A percentile compares a stretch with the other conserved stretches of the same genome.
Conservation (phyloP, 2,113 vertebrate species). For the Notarius lentiginosus region DNA sequence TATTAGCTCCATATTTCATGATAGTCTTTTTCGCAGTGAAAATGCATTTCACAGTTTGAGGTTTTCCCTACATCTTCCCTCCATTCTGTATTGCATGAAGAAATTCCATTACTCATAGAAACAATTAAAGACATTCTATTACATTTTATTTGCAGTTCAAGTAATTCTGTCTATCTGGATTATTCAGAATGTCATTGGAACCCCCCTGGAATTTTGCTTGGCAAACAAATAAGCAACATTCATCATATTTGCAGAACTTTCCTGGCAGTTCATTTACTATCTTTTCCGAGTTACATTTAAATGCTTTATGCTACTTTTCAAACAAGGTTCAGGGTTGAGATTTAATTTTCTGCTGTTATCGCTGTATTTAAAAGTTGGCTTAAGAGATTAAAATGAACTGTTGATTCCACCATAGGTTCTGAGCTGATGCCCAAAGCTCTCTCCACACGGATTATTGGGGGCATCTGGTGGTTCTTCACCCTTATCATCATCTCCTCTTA, state of each 20-base stretch:
- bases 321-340: constrained; percentile 7
- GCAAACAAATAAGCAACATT: constrained; percentile 27
- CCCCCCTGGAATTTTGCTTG: not conserved
- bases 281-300: constrained; percentile 17
- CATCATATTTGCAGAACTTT: constrained; percentile 37
- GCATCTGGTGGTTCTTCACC: constrained; percentile 99
- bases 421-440: constrained; percentile 99
- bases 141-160: constrained; percentile 30
- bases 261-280: constrained; percentile 17
- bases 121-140: constrained; percentile 22
- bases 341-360: constrained; percentile 22
- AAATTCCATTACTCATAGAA: not conserved
- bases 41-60: not conserved
- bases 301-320: constrained; percentile 16
- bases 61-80: not conserved
- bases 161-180: constrained; percentile 11
- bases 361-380: constrained; percentile 4
- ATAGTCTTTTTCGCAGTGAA: not conserved
- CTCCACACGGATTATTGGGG: constrained; percentile 96
- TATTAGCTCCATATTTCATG: not conserved
- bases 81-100: not conserved
- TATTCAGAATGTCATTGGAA: constrained; percentile 16
- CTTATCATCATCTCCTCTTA: constrained; percentile 99
- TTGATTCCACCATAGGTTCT: constrained; percentile 75
- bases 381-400: constrained; percentile 16